phyloP scores from a whole-genome alignment of 2,797 vertebrate species.

The Mergus octosetaceus region DNA sequence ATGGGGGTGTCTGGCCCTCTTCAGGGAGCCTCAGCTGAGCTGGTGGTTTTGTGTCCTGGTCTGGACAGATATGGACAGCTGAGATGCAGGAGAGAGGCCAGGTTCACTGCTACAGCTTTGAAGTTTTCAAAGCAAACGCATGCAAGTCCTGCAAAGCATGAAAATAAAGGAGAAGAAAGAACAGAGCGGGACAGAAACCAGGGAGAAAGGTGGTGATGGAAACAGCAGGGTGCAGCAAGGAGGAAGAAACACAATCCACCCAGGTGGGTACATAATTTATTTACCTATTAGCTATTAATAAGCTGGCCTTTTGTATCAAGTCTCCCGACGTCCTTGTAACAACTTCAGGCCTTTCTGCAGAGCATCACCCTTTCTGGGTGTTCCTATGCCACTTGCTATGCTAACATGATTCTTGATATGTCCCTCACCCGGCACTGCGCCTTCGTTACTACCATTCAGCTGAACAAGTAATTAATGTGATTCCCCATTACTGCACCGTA shows the following conservation, averaged over 20 bases:
- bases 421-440: not conserved
- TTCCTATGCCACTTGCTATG: constrained; percentile 38
- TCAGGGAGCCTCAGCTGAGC: fast-evolving
- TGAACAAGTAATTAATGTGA: constrained; percentile 28
- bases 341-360: constrained; percentile 64
- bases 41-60: not conserved
- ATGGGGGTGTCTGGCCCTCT: fast-evolving
- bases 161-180: not conserved
- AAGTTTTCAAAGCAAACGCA: not conserved
- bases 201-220: not conserved
- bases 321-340: constrained; percentile 61
- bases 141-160: fast-evolving
- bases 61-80: not conserved
- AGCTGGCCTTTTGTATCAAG: constrained; percentile 61
- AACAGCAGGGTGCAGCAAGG: not conserved
- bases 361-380: constrained; percentile 43
- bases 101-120: not conserved
- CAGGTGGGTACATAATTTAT: constrained; percentile 57
- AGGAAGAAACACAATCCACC: constrained; percentile 39
- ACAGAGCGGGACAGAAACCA: not conserved
- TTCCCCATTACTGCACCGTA: not conserved
- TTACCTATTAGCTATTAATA: constrained; percentile 58
- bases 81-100: not conserved
- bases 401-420: constrained; percentile 58
- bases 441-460: not conserved